Base-by-base conservation (phyloP, 2,888 invertebrate species). In the Mechanitis mazaeus region DNA sequence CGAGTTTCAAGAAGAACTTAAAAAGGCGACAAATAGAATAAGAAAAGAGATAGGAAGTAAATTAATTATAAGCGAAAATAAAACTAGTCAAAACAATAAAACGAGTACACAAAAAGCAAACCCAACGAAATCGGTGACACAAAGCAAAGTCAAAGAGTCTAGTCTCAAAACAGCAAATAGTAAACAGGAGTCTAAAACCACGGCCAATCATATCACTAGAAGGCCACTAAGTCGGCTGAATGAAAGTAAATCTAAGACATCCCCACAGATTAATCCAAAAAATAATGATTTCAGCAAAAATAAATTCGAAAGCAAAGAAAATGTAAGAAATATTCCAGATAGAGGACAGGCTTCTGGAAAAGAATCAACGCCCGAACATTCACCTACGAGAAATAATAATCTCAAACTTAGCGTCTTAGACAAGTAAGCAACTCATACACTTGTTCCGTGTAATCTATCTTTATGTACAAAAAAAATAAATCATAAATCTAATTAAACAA, bases 281-380 rank as follows among this genome's bases (percentile, higher is more conserved):
- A 80, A 77, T 64, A 72, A 66, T 47, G 76, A 72, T 66, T 66
- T 62, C 63, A 69, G 75, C 75, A 68, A 82, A 72, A 74, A 84
- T 61, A 85, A 81, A 67, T 71, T 71, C 33, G 80, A 75, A 38
- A 79, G 77, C 59, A 86, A 87, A 70, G 84, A 83, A 55, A 85
- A 75, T 59, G 75, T 75, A 9, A 77, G 79, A 64, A 71, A 75
- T 6, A 78, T 90, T 75, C 84, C 88, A 3, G 90, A 90, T 55
- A 79, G 92, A 73, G 92, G 92, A 45, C 92, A 92, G 72, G 92
- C 92, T 1, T 92, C 92, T 6, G 93, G 93, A 1, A 93, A 93
- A 69, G 93, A 93, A 75, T 93, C 93, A 1, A 92, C 92, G 1
- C 92, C 92, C 1, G 93, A 93, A 79, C 91, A 91, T 75, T 91